Evolutionary conservation across 1,140 invertebrate species (phyloP), one percentile per base, ranked within the genome.

Genomic region (Limonius californicus): DNA sequence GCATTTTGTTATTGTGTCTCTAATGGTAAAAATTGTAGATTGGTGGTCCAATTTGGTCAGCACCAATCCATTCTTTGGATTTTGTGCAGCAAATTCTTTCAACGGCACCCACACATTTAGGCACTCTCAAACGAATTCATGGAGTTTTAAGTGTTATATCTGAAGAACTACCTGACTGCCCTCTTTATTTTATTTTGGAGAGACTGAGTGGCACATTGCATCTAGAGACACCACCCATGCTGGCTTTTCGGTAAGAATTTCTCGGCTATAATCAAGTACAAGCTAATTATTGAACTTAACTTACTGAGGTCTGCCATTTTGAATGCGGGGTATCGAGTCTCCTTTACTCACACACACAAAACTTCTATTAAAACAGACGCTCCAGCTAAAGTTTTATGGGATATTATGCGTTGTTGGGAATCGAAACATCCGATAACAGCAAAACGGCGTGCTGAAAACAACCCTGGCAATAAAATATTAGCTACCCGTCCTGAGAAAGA

Each of bases 301-400:
- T n/a, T 35, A 35, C 8, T 35, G 32, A 91, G 95, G 68, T 99
- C 97, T 1, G 97, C 96, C 0, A 76, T 99, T 50, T 72, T 99
- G 16, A 94, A 98, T 82, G 92, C 91, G 9, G 96, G 96, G 0
- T 98, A 94, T 78, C 79, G 84, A 68, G 95, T 98, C 2, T 98
- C 96, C 0, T 86, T 87, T 64, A 97, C 96, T 0, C 98, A 99
- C 79, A 89, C 91, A 54, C 84, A 84, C 54, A 90, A 88, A 70
- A 85, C 87, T 63, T 95, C 94, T 0, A 80, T 99, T 1, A 99
- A 99, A 81, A 99, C 97, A 0, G 81, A 95, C 78, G 97, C 97
- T 0, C 94, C 98, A 0, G 77, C 85, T 32, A 74, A 81, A 2
- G 81, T 97, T 14, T 76, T 99, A 12, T 99, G 97, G 97, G 95